These are phyloP conservation scores for Coenobita brevimanus DNA, from an alignment of 1,140 invertebrate species.

Conservation along the genomic window DNA sequence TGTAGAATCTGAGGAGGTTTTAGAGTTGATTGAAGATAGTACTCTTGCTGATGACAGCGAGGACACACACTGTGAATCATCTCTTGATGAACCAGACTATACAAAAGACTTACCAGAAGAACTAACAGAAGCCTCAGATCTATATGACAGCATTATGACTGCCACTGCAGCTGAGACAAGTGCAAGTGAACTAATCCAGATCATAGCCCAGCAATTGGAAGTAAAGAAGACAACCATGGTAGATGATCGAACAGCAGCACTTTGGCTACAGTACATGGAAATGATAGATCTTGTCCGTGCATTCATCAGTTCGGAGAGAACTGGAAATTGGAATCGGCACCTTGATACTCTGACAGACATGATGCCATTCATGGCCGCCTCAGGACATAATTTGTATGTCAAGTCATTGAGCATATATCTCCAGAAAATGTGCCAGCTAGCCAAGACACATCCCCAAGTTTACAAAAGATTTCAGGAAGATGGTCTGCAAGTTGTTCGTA, in stretches of 20 bases:
- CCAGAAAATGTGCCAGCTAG: neutral
- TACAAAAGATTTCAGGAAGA: neutral
- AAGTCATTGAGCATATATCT: constrained; percentile 11
- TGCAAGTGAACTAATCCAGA: neutral
- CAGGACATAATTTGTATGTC: constrained; percentile 17
- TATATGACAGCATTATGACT: too few species aligned
- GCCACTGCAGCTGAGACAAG: too few species aligned
- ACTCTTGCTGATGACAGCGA: too few species aligned
- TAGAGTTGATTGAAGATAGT: too few species aligned
- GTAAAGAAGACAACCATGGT: too few species aligned
- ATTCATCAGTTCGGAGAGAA: neutral
- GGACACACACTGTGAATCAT: too few species aligned
- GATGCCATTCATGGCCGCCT: neutral
- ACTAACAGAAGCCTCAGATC: too few species aligned
- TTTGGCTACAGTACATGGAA: constrained; percentile 20
- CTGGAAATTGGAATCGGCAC: constrained; percentile 11
- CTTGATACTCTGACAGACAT: neutral
- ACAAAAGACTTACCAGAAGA: too few species aligned
- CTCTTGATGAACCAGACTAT: too few species aligned
- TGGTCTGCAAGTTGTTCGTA: constrained; percentile 3
- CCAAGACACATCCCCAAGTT: neutral
- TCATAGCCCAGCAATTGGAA: neutral
- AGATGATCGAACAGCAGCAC: neutral
- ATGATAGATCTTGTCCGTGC: neutral
- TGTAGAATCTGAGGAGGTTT: neutral